Evolutionary conservation across 2,888 invertebrate genomes (phyloP).

Genomic region (Xylophagus ater): DNA sequence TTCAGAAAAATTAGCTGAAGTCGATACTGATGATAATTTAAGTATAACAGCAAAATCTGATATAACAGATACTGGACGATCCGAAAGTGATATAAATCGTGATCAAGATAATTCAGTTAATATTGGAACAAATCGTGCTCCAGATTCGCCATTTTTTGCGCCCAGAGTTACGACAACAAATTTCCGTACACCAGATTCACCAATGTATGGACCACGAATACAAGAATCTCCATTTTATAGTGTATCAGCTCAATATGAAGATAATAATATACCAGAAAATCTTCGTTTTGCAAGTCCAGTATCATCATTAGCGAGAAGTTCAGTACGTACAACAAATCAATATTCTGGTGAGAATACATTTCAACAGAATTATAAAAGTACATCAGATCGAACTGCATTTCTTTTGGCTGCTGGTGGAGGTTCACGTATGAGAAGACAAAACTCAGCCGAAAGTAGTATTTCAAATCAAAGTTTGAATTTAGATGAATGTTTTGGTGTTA

Average conservation of each 20-base stretch:
- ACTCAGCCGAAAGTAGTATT: slow-evolving; percentile 39
- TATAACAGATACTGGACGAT: slow-evolving; percentile 50
- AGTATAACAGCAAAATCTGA: slow-evolving; percentile 65
- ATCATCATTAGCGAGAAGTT: slow-evolving; percentile 35
- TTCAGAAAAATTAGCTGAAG: slow-evolving; percentile 75
- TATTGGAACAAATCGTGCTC: slow-evolving; percentile 18
- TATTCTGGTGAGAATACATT: slow-evolving; percentile 33
- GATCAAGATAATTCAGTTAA: slow-evolving; percentile 14
- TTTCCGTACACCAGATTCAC: slow-evolving; percentile 23
- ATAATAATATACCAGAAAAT: slow-evolving; percentile 19
- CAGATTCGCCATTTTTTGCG: slow-evolving; percentile 25
- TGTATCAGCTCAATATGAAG: slow-evolving; percentile 30
- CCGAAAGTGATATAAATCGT: slow-evolving; percentile 22
- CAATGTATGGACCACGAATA: slow-evolving; percentile 24
- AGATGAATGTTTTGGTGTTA: slow-evolving; percentile 25
- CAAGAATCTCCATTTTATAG: slow-evolving; percentile 31
- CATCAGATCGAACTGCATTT: slow-evolving; percentile 26
- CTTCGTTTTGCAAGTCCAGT: slow-evolving; percentile 16
- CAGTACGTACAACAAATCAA: slow-evolving; percentile 35
- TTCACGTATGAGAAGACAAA: slow-evolving; percentile 33
- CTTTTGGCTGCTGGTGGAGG: slow-evolving; percentile 21
- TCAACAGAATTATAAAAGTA: slow-evolving; percentile 36
- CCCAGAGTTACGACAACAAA: slow-evolving; percentile 19
- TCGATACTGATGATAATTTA: slow-evolving; percentile 52
- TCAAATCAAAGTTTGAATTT: slow-evolving; percentile 37